These are phyloP conservation scores for Eubucco bourcierii DNA, from an alignment of 2,113 vertebrate genomes.

Conservation along the genomic window DNA sequence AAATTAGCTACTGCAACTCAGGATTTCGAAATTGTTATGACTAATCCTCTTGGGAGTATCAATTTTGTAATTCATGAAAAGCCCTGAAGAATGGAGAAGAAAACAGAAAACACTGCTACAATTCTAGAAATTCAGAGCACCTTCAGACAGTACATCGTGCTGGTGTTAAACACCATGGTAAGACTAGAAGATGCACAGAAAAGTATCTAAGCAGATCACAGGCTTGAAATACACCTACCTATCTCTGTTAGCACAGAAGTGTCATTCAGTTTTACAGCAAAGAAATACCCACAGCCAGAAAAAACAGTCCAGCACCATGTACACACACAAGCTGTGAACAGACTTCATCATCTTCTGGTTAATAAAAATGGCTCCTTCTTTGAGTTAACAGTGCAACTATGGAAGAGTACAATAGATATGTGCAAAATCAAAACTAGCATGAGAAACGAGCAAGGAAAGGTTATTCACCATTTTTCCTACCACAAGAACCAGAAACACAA, in stretches of 20 bases:
- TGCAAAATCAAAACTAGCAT: not conserved
- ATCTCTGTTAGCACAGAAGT: not conserved
- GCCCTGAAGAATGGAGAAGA: not conserved
- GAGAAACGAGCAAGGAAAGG: not conserved
- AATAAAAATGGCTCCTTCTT: not conserved
- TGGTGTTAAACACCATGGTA: not conserved
- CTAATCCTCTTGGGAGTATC: not conserved
- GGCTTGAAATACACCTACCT: not conserved
- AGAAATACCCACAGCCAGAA: not conserved
- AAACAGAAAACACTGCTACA: not conserved
- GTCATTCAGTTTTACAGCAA: not conserved
- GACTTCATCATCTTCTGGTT: not conserved
- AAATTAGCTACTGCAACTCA: not conserved
- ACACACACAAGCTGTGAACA: not conserved
- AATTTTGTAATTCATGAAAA: not conserved
- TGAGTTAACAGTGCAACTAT: rapidly evolving
- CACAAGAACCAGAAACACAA: not conserved
- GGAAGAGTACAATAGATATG: not conserved
- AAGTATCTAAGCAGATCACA: not conserved
- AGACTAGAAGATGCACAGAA: not conserved
- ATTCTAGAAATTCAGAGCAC: not conserved
- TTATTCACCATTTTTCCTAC: not conserved
- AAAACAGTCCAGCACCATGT: not conserved
- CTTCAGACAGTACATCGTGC: not conserved
- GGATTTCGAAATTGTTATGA: not conserved